Conservation (phyloP, 2,797 vertebrate species). For the Propithecus perrieri region DNA sequence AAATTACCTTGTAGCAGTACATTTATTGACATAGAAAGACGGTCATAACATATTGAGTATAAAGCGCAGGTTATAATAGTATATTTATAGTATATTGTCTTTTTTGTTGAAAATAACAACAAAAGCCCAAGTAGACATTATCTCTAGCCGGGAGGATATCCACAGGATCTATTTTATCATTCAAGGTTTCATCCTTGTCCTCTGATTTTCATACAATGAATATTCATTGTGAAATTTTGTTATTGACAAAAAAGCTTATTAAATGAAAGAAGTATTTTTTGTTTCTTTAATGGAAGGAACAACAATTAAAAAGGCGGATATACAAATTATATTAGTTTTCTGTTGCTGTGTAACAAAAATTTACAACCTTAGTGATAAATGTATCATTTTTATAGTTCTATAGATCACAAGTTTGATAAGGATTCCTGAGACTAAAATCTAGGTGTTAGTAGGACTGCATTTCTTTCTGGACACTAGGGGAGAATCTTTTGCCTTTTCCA, state of each 20-base stretch:
- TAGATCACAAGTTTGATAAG: background rate
- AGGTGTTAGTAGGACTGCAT: accelerated
- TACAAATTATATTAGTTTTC: background rate
- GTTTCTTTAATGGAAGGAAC: background rate
- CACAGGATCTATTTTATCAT: background rate
- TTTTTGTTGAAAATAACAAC: background rate
- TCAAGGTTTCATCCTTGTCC: background rate
- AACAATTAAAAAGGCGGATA: background rate
- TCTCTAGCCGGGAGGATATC: background rate
- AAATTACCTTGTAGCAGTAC: background rate
- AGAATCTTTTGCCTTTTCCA: background rate
- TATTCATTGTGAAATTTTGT: background rate
- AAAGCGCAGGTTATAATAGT: background rate
- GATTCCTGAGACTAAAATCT: background rate
- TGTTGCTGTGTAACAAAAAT: background rate
- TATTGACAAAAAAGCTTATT: background rate
- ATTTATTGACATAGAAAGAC: background rate
- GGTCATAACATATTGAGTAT: background rate
- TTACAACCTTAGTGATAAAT: background rate
- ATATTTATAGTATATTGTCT: background rate
- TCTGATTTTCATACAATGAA: background rate
- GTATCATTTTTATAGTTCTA: background rate
- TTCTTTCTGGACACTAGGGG: background rate
- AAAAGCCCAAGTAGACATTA: background rate
- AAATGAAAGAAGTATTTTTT: background rate